phyloP scores from a whole-genome alignment of 2,797 vertebrate species.

The Melanogrammus aeglefinus region DNA sequence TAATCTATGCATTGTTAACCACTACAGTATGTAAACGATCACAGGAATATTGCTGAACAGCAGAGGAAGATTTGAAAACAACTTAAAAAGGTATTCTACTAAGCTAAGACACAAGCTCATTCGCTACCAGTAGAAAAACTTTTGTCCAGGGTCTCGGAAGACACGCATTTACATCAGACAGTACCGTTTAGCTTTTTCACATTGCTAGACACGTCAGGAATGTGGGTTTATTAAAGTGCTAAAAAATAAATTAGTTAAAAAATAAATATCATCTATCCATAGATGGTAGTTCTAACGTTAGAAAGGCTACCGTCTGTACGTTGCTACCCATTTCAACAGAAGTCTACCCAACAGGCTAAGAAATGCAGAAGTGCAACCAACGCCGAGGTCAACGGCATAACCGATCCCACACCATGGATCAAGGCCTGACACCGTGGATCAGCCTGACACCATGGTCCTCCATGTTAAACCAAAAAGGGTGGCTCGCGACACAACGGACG shows the following conservation, averaged over 20 bases:
- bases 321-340: slow-evolving; percentile 11
- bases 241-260: slow-evolving; percentile 69
- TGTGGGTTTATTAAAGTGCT: slow-evolving; percentile 64
- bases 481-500: slow-evolving; percentile 22
- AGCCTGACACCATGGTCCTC: slow-evolving; percentile 35
- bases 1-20: slow-evolving; percentile 50
- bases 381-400: neutral
- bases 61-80: slow-evolving; percentile 20
- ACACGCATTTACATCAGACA: slow-evolving; percentile 12
- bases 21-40: neutral
- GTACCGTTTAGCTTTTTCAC: slow-evolving; percentile 9
- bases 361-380: slow-evolving; percentile 36
- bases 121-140: slow-evolving; percentile 43
- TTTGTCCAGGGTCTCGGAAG: slow-evolving; percentile 30
- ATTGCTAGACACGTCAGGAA: slow-evolving; percentile 37
- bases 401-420: slow-evolving; percentile 21
- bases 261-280: slow-evolving; percentile 62
- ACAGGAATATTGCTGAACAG: slow-evolving; percentile 7
- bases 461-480: slow-evolving; percentile 19
- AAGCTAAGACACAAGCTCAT: slow-evolving; percentile 8
- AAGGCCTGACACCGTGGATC: slow-evolving; percentile 26
- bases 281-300: slow-evolving; percentile 41
- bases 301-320: slow-evolving; percentile 12
- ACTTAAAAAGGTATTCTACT: too few relatives aligned
- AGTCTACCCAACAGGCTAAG: neutral